Base-by-base conservation (phyloP, 2,113 vertebrate genomes). In the Peromyscus polionotus region DNA sequence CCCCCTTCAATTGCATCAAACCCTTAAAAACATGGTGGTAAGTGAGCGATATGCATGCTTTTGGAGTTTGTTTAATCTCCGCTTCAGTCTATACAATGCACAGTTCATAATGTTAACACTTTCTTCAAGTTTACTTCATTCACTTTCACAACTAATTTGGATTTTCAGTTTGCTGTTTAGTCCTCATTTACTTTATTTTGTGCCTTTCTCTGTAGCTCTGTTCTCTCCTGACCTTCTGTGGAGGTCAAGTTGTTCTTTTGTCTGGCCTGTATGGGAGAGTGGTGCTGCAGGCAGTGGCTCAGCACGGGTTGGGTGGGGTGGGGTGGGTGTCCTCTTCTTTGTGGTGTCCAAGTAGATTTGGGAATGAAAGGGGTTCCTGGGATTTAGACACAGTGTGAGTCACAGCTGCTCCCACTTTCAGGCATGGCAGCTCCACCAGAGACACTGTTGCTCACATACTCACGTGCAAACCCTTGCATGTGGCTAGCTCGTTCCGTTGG, bases 1-100 rank as follows among this genome's bases (percentile, higher is more conserved):
- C 98, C 96, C 98, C 99, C 99, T 98, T 99, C 99, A 99, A 99
- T 99, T 99, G 99, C 99, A 99, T 99, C 99, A 99, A 99, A 99
- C 99, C 99, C 99, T 99, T 99, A 99, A 99, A 99, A 99, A 99
- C 99, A 98, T 98, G 99, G 99, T 99, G 99, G 99, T 99, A 99
- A 99, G 99, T 99, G 99, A 98, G 99, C 99, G 98, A 98, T 98
- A 97, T 99, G 99, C 99, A 99, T 99, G 99, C 98, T 99, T 98
- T 99, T 99, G 98, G 99, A 99, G 99, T 99, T 99, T 98, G 99
- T 99, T 98, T 98, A 99, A 98, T 98, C 99, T 99, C 98, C 98
- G 99, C 99, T 99, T 99, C 99, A 99, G 99, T 99, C 99, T 99
- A 97, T 98, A 98, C 98, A 98, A 98, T 93, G 99, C 99, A 99